Evolutionary conservation across 2,113 vertebrate species (phyloP).

Genomic region (Daubentonia madagascariensis): DNA sequence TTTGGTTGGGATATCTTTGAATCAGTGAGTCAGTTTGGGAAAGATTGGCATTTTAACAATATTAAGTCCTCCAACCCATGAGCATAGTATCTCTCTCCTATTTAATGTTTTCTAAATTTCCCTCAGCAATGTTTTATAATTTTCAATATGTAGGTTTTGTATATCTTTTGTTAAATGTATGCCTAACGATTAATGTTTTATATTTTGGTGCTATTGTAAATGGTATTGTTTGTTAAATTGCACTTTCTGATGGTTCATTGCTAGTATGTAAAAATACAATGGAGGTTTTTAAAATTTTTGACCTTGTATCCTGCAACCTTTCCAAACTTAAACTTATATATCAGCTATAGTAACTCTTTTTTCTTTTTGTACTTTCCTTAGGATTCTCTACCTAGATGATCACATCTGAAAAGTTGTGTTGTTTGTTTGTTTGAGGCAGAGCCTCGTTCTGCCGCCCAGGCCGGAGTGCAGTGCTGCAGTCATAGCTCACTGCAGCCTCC

Average conservation of each 20-base stretch:
- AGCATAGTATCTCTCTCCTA: neutral
- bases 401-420: too few relatives aligned
- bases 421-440: too few relatives aligned
- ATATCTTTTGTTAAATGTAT: too few relatives aligned
- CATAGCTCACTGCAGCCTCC: too few relatives aligned
- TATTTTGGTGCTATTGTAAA: neutral
- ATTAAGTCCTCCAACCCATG: neutral
- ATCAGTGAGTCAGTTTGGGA: neutral
- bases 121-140: neutral
- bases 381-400: neutral
- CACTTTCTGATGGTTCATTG: neutral
- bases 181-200: too few relatives aligned
- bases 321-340: neutral
- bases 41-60: neutral
- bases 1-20: neutral
- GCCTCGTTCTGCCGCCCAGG: too few relatives aligned
- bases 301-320: neutral
- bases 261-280: neutral
- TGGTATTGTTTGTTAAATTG: neutral
- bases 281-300: neutral
- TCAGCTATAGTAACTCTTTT: neutral
- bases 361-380: neutral
- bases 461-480: too few relatives aligned
- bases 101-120: neutral
- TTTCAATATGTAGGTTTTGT: neutral